phyloP scores from a whole-genome alignment of 2,797 vertebrate species.

The Botia kubotai region DNA sequence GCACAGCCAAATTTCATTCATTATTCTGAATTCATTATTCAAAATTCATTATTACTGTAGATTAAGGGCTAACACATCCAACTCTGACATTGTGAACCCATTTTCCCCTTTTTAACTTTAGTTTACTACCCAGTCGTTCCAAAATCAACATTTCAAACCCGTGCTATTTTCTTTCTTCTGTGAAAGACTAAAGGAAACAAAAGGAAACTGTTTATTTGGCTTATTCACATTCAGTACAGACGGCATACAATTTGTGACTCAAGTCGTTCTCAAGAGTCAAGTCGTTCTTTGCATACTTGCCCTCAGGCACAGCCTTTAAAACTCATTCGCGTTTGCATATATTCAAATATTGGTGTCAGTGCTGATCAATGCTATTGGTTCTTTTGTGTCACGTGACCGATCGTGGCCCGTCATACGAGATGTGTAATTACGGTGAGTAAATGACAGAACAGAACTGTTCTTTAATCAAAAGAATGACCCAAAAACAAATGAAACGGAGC shows the following conservation, averaged over 20 bases:
- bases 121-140: no score
- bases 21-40: neutral
- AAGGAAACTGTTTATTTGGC: neutral
- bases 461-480: conserved; percentile 17
- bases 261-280: neutral
- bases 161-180: neutral
- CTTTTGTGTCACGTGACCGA: neutral
- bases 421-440: neutral
- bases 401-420: neutral
- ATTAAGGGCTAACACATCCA: no score
- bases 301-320: neutral
- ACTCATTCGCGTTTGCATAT: neutral
- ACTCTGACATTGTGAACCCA: neutral
- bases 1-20: neutral
- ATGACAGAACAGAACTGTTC: neutral
- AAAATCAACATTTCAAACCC: neutral
- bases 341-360: neutral
- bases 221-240: neutral
- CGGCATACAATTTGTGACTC: neutral
- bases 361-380: neutral
- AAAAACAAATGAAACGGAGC: conserved; percentile 34
- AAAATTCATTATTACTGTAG: neutral
- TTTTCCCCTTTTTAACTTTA: neutral
- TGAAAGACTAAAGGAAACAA: neutral
- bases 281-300: neutral